Conservation (phyloP, 1,140 invertebrate species). For the Solenopsis invicta region DNA sequence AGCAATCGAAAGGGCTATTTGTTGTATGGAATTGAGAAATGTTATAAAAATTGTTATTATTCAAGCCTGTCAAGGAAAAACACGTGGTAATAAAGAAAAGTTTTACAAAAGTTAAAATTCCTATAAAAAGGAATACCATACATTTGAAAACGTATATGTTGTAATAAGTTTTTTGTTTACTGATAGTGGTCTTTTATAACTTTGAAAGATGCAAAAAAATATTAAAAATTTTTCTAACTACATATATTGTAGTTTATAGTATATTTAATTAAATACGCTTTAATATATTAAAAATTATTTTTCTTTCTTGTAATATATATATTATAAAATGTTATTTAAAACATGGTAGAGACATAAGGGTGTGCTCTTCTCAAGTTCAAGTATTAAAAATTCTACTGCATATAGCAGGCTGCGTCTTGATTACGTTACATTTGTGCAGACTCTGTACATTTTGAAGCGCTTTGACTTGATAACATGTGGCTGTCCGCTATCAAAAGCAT, state of each 20-base stretch:
- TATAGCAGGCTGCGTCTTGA: too few relatives aligned
- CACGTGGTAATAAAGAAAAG: slow-evolving; percentile 55
- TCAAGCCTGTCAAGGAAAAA: slow-evolving; percentile 77
- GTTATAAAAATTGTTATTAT: slow-evolving; percentile 77
- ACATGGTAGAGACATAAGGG: too few relatives aligned
- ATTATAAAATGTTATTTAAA: neutral
- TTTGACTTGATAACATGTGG: too few relatives aligned
- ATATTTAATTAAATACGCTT: neutral
- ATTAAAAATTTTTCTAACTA: neutral
- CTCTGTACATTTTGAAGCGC: too few relatives aligned
- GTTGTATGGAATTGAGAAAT: slow-evolving; percentile 65
- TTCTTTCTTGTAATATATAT: neutral
- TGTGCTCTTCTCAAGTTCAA: too few relatives aligned
- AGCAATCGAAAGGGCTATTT: slow-evolving; percentile 67
- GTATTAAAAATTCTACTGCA: too few relatives aligned
- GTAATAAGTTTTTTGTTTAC: neutral
- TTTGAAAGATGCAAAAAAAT: neutral
- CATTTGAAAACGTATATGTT: neutral
- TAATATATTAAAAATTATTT: neutral
- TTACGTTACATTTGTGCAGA: too few relatives aligned
- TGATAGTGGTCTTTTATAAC: neutral
- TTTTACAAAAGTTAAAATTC: slow-evolving; percentile 14
- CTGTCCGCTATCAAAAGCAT: too few relatives aligned
- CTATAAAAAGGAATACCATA: neutral
- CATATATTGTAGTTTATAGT: neutral